These are phyloP conservation scores for Eidolon helvum DNA, from an alignment of 2,113 vertebrate species.

Conservation along the genomic window DNA sequence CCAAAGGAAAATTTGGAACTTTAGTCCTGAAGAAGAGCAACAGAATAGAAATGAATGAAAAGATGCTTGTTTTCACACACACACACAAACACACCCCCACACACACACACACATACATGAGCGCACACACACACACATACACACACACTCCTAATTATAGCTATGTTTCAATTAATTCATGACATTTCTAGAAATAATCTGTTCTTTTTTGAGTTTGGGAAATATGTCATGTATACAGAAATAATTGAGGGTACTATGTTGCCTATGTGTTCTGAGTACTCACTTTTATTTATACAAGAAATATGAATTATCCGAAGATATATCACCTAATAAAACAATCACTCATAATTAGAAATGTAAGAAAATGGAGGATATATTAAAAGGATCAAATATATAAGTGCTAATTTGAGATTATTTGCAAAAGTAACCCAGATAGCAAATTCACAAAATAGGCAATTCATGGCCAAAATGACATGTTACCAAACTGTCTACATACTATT, in stretches of 20 bases:
- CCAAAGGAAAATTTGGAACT: background rate
- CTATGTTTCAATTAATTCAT: background rate
- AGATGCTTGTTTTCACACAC: background rate
- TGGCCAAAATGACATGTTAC: background rate
- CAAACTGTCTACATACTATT: background rate
- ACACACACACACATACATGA: background rate
- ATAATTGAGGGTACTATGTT: background rate
- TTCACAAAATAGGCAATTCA: background rate
- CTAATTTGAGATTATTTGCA: slow-evolving; percentile 5
- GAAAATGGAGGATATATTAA: background rate
- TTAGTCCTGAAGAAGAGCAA: background rate
- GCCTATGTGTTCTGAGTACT: background rate
- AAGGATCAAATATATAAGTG: background rate
- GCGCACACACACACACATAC: background rate
- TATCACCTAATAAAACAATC: slow-evolving; percentile 7
- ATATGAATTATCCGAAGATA: background rate
- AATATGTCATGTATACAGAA: background rate
- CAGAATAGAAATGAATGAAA: background rate
- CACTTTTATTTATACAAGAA: background rate
- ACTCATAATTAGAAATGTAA: slow-evolving; percentile 10
- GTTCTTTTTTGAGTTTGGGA: background rate
- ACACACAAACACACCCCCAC: no score
- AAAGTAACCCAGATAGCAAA: background rate
- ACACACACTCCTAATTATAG: background rate
- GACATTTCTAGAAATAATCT: background rate